A percentile compares a stretch with the other conserved stretches of the same genome.
Evolutionary conservation across 2,113 vertebrate species (phyloP).

Genomic region (Pavo muticus): DNA sequence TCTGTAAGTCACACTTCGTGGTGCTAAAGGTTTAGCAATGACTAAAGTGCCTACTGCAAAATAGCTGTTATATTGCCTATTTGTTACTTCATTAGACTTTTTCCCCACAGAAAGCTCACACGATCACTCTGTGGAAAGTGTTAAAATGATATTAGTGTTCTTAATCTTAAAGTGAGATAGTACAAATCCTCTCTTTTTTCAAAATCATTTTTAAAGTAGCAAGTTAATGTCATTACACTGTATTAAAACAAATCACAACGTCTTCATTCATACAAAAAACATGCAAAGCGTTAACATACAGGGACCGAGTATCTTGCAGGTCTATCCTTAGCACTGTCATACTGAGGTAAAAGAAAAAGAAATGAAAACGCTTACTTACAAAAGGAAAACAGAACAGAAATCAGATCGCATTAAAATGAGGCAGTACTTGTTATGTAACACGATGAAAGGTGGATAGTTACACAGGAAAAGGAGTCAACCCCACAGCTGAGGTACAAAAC

Average conservation of each 20-base stretch:
- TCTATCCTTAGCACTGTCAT: slow-evolving; percentile 48
- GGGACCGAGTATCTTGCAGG: slow-evolving; percentile 49
- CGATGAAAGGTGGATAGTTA: not conserved
- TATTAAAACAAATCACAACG: not conserved
- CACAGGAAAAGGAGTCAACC: not conserved
- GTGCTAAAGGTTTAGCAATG: not conserved
- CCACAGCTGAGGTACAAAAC: accelerated
- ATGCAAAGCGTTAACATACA: slow-evolving; percentile 54
- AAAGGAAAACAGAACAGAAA: not conserved
- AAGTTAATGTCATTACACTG: not conserved
- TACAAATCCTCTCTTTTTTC: not conserved
- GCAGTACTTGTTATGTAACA: not conserved
- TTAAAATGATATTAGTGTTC: not conserved
- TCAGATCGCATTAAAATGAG: not conserved
- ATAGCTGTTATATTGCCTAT: not conserved
- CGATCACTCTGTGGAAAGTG: not conserved
- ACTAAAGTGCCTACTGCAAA: not conserved
- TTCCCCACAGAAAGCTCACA: not conserved
- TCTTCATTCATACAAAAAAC: not conserved
- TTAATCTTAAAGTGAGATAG: not conserved
- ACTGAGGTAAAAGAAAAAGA: slow-evolving; percentile 50
- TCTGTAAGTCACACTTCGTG: not conserved
- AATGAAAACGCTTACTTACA: not conserved
- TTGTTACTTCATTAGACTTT: not conserved
- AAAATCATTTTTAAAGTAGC: not conserved